These are phyloP conservation scores for Aleiodes sp. DNA, from an alignment of 1,140 invertebrate genomes.

Conservation along the genomic window DNA sequence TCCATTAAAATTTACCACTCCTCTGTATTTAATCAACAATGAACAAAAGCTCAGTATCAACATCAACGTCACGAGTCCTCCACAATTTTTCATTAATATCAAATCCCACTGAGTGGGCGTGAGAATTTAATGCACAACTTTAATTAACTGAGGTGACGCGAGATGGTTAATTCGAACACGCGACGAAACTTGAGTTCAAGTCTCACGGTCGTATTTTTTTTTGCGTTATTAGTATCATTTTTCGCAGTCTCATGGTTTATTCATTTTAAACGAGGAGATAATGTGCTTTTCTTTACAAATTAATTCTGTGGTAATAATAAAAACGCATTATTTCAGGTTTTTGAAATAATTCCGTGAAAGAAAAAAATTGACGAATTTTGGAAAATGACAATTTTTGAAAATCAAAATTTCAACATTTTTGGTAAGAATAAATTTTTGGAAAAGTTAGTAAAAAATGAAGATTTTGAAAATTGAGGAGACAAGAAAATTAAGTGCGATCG, in stretches of 20 bases:
- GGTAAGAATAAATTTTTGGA: too few species aligned
- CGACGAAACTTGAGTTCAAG: constrained; percentile 7
- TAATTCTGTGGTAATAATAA: too few species aligned
- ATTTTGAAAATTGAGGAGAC: too few species aligned
- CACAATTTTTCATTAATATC: neutral
- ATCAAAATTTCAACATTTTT: too few species aligned
- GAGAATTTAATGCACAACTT: neutral
- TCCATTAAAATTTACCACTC: neutral
- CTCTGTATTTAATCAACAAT: neutral
- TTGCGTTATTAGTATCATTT: neutral
- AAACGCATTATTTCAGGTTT: too few species aligned
- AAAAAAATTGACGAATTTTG: neutral
- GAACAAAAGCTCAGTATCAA: neutral
- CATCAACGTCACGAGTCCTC: neutral
- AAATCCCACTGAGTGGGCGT: neutral
- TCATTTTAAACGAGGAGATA: too few species aligned
- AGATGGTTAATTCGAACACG: neutral
- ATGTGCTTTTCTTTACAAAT: too few species aligned
- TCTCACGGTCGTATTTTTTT: constrained; percentile 8
- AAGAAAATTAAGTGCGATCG: too few species aligned
- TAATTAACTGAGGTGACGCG: constrained; percentile 7
- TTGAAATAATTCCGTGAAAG: neutral
- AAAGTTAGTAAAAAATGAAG: too few species aligned
- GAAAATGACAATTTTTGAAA: too few species aligned
- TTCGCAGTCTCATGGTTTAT: neutral